These are phyloP conservation scores for Saccostrea echinata DNA, from an alignment of 1,140 invertebrate genomes.

Conservation along the genomic window DNA sequence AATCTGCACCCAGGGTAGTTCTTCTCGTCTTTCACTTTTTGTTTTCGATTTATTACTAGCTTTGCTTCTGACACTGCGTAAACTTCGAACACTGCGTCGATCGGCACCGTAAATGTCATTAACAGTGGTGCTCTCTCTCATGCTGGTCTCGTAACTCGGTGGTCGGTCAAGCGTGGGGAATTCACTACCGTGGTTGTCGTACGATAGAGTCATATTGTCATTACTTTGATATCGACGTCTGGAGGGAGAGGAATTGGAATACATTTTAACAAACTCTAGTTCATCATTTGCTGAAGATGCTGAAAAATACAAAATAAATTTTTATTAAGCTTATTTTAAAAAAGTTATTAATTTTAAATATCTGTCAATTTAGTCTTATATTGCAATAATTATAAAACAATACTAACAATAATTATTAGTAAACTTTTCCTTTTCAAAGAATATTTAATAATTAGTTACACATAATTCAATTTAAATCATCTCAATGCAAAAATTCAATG, in stretches of 20 bases:
- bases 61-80: conserved; percentile 66
- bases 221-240: conserved; percentile 53
- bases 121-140: conserved; percentile 65
- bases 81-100: conserved; percentile 72
- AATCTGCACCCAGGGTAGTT: conserved; percentile 77
- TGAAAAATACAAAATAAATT: conserved; percentile 58
- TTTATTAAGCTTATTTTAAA: neutral
- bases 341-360: no score
- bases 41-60: conserved; percentile 62
- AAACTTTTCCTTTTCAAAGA: no score
- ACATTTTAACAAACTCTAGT: conserved; percentile 79
- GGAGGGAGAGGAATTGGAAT: conserved; percentile 68
- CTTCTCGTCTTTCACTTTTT: conserved; percentile 63
- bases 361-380: no score
- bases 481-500: no score
- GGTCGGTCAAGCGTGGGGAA: conserved; percentile 69
- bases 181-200: conserved; percentile 54
- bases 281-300: conserved; percentile 77
- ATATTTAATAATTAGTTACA: no score
- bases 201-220: conserved; percentile 65
- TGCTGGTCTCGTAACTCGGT: conserved; percentile 75
- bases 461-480: no score
- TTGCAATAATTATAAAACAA: no score
- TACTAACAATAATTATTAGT: no score
- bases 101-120: conserved; percentile 68